phyloP scores from a whole-genome alignment of 2,888 invertebrate genomes.

The Drosophila emarginata region DNA sequence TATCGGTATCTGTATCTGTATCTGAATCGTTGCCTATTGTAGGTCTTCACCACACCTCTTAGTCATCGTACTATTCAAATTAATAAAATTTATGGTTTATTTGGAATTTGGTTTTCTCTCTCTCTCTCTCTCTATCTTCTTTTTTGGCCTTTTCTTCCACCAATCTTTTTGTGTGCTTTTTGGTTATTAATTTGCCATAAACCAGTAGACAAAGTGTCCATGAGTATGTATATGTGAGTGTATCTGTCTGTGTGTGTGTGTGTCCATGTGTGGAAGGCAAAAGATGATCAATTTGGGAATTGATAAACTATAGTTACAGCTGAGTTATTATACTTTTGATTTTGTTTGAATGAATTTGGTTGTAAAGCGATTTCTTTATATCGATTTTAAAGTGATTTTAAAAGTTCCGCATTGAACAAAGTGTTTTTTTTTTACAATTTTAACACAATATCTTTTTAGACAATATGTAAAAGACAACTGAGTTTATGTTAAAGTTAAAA shows the following conservation, averaged over 20 bases:
- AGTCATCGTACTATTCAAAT: conserved; percentile 57
- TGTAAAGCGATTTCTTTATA: conserved; percentile 5
- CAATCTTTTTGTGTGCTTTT: conserved; percentile 17
- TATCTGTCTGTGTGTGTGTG: neutral
- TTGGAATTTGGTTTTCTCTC: conserved; percentile 54
- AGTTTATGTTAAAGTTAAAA: too few species aligned
- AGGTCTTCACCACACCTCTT: conserved; percentile 29
- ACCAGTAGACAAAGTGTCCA: conserved; percentile 58
- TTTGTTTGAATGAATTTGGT: neutral
- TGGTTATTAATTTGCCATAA: conserved; percentile 73
- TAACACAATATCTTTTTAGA: too few species aligned
- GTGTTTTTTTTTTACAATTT: neutral
- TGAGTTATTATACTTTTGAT: neutral
- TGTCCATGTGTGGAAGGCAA: neutral
- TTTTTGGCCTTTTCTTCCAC: neutral
- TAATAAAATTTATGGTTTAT: conserved; percentile 76
- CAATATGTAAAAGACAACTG: too few species aligned
- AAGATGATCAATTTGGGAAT: conserved; percentile 3
- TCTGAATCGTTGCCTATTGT: conserved; percentile 61
- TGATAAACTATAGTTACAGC: conserved; percentile 2
- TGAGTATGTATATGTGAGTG: conserved; percentile 23
- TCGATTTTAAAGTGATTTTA: neutral
- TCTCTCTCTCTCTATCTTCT: conserved; percentile 1
- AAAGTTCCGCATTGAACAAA: neutral
- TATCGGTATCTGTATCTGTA: neutral